These are phyloP conservation scores for Antigone vipio DNA, from an alignment of 2,113 vertebrate genomes.

Conservation along the genomic window DNA sequence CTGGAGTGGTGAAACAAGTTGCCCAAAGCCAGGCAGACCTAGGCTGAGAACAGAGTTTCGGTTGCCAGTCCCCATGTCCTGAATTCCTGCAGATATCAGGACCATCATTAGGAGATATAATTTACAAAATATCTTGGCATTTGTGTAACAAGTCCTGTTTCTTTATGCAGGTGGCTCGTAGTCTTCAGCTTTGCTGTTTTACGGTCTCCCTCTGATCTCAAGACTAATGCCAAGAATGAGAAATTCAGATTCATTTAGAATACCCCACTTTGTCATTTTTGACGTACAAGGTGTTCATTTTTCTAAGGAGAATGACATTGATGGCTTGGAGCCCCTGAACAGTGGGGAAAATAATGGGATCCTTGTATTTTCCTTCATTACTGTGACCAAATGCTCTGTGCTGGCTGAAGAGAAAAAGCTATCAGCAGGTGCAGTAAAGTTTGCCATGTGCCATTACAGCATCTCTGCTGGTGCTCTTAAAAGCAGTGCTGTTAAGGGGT, in stretches of 20 bases:
- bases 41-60: not conserved
- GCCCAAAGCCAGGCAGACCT: not conserved
- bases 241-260: not conserved
- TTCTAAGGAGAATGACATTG: not conserved
- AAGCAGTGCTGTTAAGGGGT: not conserved
- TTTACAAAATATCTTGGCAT: not conserved
- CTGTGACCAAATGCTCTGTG: not conserved
- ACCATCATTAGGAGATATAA: not conserved
- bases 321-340: not conserved
- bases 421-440: not conserved
- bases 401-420: constrained; percentile 8
- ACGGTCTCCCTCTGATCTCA: not conserved
- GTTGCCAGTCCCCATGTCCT: not conserved
- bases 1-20: not conserved
- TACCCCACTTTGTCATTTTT: not conserved
- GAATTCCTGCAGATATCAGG: not conserved
- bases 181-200: not conserved
- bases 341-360: not conserved
- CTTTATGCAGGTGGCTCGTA: not conserved
- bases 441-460: not conserved
- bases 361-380: not conserved
- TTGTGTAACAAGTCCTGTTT: not conserved
- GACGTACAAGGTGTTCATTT: not conserved
- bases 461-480: constrained; percentile 37
- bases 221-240: not conserved